Conservation (phyloP, 1,140 invertebrate species). For the Drosophila nikananu region DNA sequence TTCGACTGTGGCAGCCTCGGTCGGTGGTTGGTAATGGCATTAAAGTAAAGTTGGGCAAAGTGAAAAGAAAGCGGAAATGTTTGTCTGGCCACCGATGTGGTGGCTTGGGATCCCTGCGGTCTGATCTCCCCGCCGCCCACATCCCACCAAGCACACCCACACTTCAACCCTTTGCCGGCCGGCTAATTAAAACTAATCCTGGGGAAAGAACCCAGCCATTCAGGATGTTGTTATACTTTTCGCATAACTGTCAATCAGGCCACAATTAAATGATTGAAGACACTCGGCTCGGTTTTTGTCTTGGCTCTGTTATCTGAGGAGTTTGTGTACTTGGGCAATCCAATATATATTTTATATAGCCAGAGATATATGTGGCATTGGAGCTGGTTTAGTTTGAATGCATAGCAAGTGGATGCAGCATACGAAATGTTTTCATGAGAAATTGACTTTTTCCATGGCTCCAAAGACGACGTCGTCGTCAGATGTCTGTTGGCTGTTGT, state of each 20-base stretch:
- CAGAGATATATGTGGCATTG: conserved; percentile 12
- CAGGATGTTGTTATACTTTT: conserved; percentile 65
- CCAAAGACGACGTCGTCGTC: conserved; percentile 62
- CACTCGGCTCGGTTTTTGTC: conserved; percentile 38
- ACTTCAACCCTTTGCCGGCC: conserved; percentile 54
- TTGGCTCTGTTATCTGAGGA: conserved; percentile 2
- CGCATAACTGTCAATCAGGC: conserved; percentile 81
- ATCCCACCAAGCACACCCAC: neutral
- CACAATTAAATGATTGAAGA: conserved; percentile 84
- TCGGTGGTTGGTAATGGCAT: conserved; percentile 68
- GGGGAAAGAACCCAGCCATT: conserved; percentile 36
- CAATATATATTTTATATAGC: conserved; percentile 43
- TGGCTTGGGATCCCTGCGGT: conserved; percentile 27
- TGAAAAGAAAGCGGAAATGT: conserved; percentile 57
- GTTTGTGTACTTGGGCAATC: conserved; percentile 20
- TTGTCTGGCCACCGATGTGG: conserved; percentile 37
- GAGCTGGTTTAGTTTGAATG: conserved; percentile 42
- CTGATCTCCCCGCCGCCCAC: conserved; percentile 19
- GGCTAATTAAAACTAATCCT: conserved; percentile 82
- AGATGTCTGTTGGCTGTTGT: conserved; percentile 66
- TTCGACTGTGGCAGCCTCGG: conserved; percentile 65
- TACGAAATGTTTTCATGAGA: conserved; percentile 84
- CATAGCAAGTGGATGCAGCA: conserved; percentile 73
- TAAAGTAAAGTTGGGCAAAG: conserved; percentile 55
- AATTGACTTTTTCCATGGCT: conserved; percentile 83